Evolutionary conservation across 2,888 invertebrate genomes (phyloP).

Genomic region (Zele albiditarsus): DNA sequence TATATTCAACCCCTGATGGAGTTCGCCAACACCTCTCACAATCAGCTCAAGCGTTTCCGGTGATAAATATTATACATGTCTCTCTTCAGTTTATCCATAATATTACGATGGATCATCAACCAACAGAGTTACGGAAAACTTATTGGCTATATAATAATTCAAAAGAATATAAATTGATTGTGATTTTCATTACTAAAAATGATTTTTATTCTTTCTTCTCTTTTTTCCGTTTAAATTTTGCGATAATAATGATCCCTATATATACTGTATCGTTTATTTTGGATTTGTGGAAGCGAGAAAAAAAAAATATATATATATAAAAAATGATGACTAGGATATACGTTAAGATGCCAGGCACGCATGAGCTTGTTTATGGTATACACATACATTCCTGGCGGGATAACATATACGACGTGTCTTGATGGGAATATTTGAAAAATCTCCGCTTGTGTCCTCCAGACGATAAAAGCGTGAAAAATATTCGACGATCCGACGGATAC

Average conservation of each 20-base stretch:
- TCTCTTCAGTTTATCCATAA: neutral
- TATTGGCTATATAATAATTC: no score
- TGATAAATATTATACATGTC: neutral
- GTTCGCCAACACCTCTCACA: neutral
- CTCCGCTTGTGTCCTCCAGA: slow-evolving; percentile 45
- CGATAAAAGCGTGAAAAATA: slow-evolving; percentile 60
- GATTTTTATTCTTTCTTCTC: no score
- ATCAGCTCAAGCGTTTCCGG: neutral
- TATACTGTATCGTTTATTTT: no score
- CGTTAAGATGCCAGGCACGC: slow-evolving; percentile 65
- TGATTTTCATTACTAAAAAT: no score
- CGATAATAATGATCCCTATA: no score
- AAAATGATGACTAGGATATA: neutral
- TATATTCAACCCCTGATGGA: no score
- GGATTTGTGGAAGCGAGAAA: no score
- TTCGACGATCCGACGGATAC: slow-evolving; percentile 28
- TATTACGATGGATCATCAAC: neutral
- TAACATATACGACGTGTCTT: slow-evolving; percentile 67
- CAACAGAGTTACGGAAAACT: neutral
- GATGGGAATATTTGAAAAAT: slow-evolving; percentile 70
- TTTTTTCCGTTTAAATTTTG: no score
- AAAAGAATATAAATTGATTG: no score
- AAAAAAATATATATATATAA: no score
- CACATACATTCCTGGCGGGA: slow-evolving; percentile 61
- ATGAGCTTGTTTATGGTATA: slow-evolving; percentile 35